phyloP scores from a whole-genome alignment of 30 jellyfish, hydroid and myxozoan species.

The Pseudorhiza aurosa region DNA sequence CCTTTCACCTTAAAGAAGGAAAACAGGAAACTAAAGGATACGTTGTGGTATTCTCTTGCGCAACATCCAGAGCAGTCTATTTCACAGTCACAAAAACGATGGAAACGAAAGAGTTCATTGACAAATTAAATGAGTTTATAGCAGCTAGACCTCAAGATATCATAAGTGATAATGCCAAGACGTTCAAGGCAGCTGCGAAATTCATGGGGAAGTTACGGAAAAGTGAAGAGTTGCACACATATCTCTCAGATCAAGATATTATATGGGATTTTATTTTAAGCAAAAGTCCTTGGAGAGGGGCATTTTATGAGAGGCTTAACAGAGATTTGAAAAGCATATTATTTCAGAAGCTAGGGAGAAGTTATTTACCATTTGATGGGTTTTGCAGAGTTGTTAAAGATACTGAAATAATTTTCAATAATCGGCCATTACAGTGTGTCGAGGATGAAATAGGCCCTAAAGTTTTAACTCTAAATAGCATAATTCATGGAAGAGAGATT shows the following conservation, averaged over 20 bases:
- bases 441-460: constrained; percentile 58
- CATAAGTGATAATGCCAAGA: constrained; percentile 59
- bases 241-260: constrained; percentile 11
- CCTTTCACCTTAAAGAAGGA: constrained; percentile 17
- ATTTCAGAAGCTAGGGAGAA: constrained; percentile 46
- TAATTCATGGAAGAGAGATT: constrained; percentile 50
- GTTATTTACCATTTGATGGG: constrained; percentile 39
- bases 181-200: constrained; percentile 61
- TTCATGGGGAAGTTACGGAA: constrained; percentile 15
- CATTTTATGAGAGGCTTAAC: constrained; percentile 51
- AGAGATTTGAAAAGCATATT: constrained; percentile 32
- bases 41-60: constrained; percentile 28
- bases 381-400: constrained; percentile 31
- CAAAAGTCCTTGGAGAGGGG: constrained; percentile 54
- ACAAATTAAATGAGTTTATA: constrained; percentile 33
- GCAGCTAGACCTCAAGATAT: constrained; percentile 56
- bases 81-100: constrained; percentile 10
- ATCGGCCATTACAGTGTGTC: constrained; percentile 60
- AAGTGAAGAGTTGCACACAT: constrained; percentile 51
- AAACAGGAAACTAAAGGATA: constrained; percentile 1
- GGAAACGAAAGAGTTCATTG: constrained; percentile 38
- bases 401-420: constrained; percentile 32
- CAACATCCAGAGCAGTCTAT: constrained; percentile 44
- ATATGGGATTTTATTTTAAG: constrained; percentile 35
- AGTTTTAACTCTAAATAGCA: constrained; percentile 47